Evolutionary conservation across 2,888 invertebrate genomes (phyloP).

Genomic region (Tenthredo livida): DNA sequence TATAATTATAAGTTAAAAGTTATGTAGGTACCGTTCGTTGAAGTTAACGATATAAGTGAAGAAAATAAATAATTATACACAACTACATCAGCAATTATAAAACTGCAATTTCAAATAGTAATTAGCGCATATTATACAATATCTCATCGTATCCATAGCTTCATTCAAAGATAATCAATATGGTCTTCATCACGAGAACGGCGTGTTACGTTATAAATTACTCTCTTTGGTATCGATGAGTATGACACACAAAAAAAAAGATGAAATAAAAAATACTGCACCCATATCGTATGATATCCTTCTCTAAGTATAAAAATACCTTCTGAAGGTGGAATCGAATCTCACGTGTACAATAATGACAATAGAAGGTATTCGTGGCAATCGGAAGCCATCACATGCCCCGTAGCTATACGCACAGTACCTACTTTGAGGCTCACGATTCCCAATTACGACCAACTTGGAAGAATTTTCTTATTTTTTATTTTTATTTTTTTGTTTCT

Average conservation of each 20-base stretch:
- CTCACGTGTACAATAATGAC: background rate
- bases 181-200: background rate
- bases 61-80: background rate
- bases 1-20: conserved; percentile 13
- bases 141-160: background rate
- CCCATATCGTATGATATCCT: background rate
- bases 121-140: background rate
- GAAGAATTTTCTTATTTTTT: background rate
- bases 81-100: background rate
- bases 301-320: background rate
- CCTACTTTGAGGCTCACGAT: conserved; percentile 22
- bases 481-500: background rate
- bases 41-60: background rate
- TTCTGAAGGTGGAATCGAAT: background rate
- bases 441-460: conserved; percentile 15
- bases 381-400: background rate
- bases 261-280: background rate
- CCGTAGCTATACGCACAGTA: background rate
- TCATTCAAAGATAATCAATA: background rate
- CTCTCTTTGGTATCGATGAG: background rate
- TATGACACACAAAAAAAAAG: background rate
- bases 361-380: background rate
- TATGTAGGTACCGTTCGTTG: background rate
- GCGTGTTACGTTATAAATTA: background rate
- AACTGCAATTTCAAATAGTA: background rate